Evolutionary conservation across 2,113 vertebrate genomes (phyloP), one percentile per base, ranked within the genome.

Genomic region (Arizona elegans): DNA sequence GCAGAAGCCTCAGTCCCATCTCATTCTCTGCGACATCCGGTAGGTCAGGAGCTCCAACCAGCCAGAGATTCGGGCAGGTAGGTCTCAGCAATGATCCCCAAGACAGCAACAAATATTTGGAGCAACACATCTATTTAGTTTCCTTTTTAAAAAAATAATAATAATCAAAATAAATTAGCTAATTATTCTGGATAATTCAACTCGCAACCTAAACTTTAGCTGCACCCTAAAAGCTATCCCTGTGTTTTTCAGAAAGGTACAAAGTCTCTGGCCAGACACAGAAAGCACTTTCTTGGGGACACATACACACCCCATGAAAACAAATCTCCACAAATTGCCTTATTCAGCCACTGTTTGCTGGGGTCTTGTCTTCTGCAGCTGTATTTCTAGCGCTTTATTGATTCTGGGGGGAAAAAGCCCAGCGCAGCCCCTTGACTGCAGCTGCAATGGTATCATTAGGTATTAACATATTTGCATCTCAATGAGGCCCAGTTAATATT

Each of bases 401-500:
- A 95, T 89, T 55, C 11, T 87, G 93, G 7, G 58, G 1, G 93
- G 7, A 8, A 92, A 85, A 91, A 94, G 56, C 92, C 92, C 54
- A 2, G 92, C 93, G 29, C 85, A 26, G 75, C 59, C 92, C 23
- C 21, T 93, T 92, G 92, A 95, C 94, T 92, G 96, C 98, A 98
- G 98, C 98, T 98, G 98, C 96, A 0, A 89, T 86, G 91, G 92
- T 95, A 95, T 96, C 96, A 96, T 97, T 96, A 93, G 96, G 91
- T 15, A n/a, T 93, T 89, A 87, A 87, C 86, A 0, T 6, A 97
- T 97, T 97, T 97, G 97, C 97, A 97, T 97, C 94, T 98, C 97
- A 98, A 98, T 98, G 92, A 94, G 92, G 5, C 96, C 23, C 96
- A 96, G 97, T 98, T 97, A 96, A 98, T 97, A 98, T 97, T 97